Conservation (phyloP, 1,140 invertebrate genomes). For the Ladona fulva region DNA sequence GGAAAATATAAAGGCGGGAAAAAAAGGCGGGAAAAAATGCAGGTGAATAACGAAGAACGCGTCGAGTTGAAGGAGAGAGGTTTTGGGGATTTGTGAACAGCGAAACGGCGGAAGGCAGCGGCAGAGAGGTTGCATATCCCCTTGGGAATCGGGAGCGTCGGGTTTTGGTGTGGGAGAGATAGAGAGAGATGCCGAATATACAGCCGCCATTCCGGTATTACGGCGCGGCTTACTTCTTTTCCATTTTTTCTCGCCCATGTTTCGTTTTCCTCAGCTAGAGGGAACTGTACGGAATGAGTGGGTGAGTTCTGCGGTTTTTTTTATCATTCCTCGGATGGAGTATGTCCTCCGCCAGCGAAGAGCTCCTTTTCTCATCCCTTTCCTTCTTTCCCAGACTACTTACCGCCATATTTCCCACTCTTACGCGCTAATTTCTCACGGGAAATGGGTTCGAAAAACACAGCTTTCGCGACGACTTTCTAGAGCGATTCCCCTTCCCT, state of each 20-base stretch:
- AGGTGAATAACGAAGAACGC: background rate
- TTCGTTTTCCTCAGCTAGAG: background rate
- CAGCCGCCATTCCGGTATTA: background rate
- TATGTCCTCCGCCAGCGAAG: background rate
- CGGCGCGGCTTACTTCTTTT: background rate
- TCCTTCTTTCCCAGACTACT: background rate
- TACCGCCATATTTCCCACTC: background rate
- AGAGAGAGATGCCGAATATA: background rate
- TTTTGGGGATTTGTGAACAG: background rate
- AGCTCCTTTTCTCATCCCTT: background rate
- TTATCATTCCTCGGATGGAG: background rate
- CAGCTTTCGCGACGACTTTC: background rate
- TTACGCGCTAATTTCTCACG: slow-evolving; percentile 3
- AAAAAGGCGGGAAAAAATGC: background rate
- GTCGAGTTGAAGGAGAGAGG: background rate
- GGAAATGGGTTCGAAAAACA: background rate
- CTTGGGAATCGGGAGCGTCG: background rate
- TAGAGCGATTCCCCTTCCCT: background rate
- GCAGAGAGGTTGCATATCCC: background rate
- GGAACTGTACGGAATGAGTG: background rate
- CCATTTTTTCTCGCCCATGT: background rate
- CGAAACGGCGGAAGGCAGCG: no score
- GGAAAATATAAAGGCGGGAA: background rate
- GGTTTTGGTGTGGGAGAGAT: background rate
- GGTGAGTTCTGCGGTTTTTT: background rate